Percentiles rank a stretch among this genome's conserved stretches.
Conservation (phyloP, 2,797 vertebrate species). For the Hoplostethus atlanticus region DNA sequence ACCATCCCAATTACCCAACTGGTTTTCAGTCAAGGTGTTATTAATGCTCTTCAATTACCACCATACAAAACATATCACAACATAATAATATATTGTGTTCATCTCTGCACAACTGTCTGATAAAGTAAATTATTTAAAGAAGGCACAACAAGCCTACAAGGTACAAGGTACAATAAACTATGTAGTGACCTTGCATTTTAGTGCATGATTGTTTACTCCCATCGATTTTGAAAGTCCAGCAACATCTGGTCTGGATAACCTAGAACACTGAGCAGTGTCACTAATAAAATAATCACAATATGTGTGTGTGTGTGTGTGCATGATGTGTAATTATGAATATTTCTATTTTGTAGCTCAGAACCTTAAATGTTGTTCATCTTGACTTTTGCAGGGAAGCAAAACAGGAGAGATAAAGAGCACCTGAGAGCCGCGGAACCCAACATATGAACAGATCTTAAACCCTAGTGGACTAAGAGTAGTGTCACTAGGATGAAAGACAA, state of each 20-base stretch:
- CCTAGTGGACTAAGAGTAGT: background rate
- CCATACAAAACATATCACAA: too few species aligned
- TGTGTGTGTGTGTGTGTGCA: background rate
- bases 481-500: background rate
- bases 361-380: background rate
- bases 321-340: background rate
- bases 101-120: too few species aligned
- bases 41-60: too few species aligned
- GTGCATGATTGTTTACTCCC: too few species aligned
- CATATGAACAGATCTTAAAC: background rate
- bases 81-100: too few species aligned
- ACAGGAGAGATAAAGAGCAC: background rate
- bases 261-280: background rate
- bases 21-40: too few species aligned
- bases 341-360: background rate
- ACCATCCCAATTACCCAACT: too few species aligned
- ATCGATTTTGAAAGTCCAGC: background rate
- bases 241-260: background rate
- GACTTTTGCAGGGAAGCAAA: background rate
- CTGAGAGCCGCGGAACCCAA: background rate
- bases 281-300: background rate
- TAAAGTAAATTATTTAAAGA: too few species aligned
- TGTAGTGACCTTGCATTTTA: too few species aligned
- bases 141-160: too few species aligned
- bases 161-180: too few species aligned